Percentiles rank a stretch among this genome's conserved stretches.
Evolutionary conservation across 2,888 invertebrate species (phyloP).

Genomic region (Diogma glabrata): DNA sequence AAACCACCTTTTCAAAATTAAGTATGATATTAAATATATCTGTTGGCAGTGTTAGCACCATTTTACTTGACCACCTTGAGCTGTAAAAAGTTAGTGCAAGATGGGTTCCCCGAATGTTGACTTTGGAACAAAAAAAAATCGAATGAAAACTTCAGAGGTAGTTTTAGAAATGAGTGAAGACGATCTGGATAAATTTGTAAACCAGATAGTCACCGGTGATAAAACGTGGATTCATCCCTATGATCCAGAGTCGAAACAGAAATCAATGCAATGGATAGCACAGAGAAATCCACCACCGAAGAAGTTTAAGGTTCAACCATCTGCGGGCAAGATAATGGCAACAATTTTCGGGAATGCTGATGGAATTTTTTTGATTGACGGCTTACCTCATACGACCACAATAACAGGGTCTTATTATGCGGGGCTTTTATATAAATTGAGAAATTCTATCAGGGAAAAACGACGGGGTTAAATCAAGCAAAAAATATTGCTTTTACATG

Average conservation of each 20-base stretch:
- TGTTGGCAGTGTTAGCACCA: too few relatives aligned
- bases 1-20: too few relatives aligned
- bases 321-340: background rate
- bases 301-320: background rate
- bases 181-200: background rate
- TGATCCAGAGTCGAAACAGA: too few relatives aligned
- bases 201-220: too few relatives aligned
- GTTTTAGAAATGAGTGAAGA: background rate
- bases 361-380: background rate
- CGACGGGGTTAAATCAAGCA: background rate
- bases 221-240: too few relatives aligned
- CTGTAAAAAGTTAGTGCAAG: too few relatives aligned
- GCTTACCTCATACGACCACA: background rate
- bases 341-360: background rate
- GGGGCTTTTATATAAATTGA: background rate
- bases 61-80: too few relatives aligned
- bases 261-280: too few relatives aligned
- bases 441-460: slow-evolving; percentile 1
- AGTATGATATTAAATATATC: too few relatives aligned
- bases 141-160: background rate
- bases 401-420: background rate
- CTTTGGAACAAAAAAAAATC: too few relatives aligned
- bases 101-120: too few relatives aligned
- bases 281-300: too few relatives aligned
- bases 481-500: background rate